A percentile compares a stretch with the other conserved stretches of the same genome.
Evolutionary conservation across 2,113 vertebrate species (phyloP).

Genomic region (Myotis lucifugus): DNA sequence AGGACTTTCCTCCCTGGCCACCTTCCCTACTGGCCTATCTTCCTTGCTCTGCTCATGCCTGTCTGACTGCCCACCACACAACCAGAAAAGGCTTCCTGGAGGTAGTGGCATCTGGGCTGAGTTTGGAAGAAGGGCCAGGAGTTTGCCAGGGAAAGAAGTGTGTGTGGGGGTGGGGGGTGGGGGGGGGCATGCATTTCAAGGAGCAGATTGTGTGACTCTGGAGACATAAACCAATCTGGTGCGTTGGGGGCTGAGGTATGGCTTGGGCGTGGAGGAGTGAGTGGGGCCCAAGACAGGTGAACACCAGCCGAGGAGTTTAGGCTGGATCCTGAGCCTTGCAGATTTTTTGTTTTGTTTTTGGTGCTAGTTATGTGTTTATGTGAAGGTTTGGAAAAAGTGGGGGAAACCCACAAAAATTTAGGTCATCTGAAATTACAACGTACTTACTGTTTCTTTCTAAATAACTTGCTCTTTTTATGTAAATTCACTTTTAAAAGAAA

Average conservation of each 20-base stretch:
- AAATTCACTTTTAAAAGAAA: conserved; percentile 29
- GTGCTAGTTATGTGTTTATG: not conserved
- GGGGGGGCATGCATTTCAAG: not conserved
- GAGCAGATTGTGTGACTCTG: not conserved
- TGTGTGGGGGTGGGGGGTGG: too few species aligned
- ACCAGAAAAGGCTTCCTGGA: not conserved
- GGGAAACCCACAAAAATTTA: not conserved
- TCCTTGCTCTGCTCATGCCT: not conserved
- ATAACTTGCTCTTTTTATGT: conserved; percentile 4
- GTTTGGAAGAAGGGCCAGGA: not conserved
- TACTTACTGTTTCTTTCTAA: not conserved
- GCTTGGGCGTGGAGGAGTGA: fast-evolving
- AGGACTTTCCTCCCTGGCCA: not conserved
- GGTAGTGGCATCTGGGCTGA: not conserved
- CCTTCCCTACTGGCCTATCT: not conserved
- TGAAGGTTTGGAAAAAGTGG: not conserved
- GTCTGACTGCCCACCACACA: not conserved
- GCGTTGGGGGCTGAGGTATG: not conserved
- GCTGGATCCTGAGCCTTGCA: not conserved
- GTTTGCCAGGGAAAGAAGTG: not conserved
- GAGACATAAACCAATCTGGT: not conserved
- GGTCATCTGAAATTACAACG: not conserved
- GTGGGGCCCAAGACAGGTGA: not conserved
- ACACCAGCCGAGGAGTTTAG: not conserved
- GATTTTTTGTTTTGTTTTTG: not conserved